Percentiles rank a stretch among this genome's conserved stretches.
Conservation (phyloP, 2,113 vertebrate genomes). For the Nerophis ophidion region DNA sequence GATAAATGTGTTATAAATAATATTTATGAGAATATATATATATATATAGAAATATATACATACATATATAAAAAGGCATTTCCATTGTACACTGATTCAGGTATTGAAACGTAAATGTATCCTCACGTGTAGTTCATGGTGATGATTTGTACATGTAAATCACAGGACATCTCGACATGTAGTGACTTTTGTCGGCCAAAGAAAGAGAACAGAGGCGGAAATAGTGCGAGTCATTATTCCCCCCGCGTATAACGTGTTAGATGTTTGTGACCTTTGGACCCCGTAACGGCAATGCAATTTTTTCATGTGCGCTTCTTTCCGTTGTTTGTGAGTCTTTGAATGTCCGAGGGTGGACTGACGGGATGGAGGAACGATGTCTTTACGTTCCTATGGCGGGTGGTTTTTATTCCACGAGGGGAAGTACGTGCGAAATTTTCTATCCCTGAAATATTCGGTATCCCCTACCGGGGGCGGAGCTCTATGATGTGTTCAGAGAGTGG, state of each 20-base stretch:
- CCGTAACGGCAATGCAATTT: slow-evolving; percentile 62
- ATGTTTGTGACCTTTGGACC: slow-evolving; percentile 56
- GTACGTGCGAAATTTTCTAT: slow-evolving; percentile 36
- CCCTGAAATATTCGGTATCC: no score
- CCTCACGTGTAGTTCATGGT: slow-evolving; percentile 49
- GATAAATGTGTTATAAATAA: slow-evolving; percentile 31
- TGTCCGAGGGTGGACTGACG: slow-evolving; percentile 53
- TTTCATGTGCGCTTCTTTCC: slow-evolving; percentile 44
- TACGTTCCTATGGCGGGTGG: slow-evolving; percentile 23
- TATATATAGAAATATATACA: slow-evolving; percentile 48
- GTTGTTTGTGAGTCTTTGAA: slow-evolving; percentile 59
- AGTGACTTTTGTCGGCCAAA: slow-evolving; percentile 71
- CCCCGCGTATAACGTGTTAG: slow-evolving; percentile 42
- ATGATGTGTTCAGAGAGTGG: no score
- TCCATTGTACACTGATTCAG: slow-evolving; percentile 56
- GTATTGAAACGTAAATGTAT: slow-evolving; percentile 65
- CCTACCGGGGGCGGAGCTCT: no score
- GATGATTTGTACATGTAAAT: slow-evolving; percentile 55
- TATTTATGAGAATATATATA: slow-evolving; percentile 35
- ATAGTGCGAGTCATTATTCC: slow-evolving; percentile 48
- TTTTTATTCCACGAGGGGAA: slow-evolving; percentile 35
- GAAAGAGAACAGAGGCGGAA: slow-evolving; percentile 53
- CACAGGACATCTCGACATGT: slow-evolving; percentile 44
- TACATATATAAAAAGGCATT: slow-evolving; percentile 11
- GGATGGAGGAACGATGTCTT: slow-evolving; percentile 44